Percentiles rank a stretch among this genome's conserved stretches.
These are phyloP conservation scores for Apaloderma vittatum DNA, from an alignment of 2,113 vertebrate species.

Conservation along the genomic window DNA sequence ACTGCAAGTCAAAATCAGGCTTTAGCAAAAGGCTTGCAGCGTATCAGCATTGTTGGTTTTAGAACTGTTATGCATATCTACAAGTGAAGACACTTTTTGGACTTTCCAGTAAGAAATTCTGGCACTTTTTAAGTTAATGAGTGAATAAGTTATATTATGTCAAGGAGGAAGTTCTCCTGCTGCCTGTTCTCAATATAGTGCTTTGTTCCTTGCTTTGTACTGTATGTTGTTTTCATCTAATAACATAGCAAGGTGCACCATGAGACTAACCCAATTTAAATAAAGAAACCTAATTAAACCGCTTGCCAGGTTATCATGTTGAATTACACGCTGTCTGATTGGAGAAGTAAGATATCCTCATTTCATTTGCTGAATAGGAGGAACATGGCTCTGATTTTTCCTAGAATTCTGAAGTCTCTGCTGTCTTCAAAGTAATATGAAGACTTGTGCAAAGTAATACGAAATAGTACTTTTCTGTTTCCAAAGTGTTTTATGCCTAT, in stretches of 20 bases:
- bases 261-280: neutral
- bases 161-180: neutral
- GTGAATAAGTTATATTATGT: neutral
- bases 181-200: fast-evolving
- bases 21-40: neutral
- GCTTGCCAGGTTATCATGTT: neutral
- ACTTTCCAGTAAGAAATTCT: neutral
- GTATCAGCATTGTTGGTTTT: neutral
- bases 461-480: neutral
- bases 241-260: neutral
- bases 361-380: neutral
- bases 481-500: neutral
- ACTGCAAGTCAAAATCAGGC: neutral
- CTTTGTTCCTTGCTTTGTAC: neutral
- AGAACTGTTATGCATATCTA: neutral
- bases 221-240: neutral
- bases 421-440: neutral
- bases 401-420: neutral
- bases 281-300: neutral
- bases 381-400: neutral
- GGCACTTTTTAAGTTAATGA: neutral
- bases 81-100: neutral
- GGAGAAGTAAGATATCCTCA: neutral
- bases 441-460: neutral
- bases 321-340: neutral